Conservation (phyloP, 1,140 invertebrate species). For the Meloidogyne chitwoodi region DNA sequence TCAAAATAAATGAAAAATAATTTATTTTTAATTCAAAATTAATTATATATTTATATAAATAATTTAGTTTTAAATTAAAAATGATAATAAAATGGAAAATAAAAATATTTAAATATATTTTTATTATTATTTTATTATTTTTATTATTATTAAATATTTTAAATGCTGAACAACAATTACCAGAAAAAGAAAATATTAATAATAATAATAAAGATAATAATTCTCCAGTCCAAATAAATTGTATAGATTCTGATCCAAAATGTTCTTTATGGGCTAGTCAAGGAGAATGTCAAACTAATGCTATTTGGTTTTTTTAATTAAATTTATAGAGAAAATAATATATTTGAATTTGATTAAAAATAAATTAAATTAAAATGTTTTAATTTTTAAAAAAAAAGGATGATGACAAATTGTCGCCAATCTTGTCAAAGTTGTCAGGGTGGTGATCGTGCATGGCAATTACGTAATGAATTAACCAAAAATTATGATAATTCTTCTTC, state of each 20-base stretch:
- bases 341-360: background rate
- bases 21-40: too few species aligned
- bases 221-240: slow-evolving; percentile 23
- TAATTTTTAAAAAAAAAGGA: slow-evolving; percentile 36
- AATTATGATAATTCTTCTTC: slow-evolving; percentile 54
- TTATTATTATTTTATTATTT: background rate
- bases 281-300: slow-evolving; percentile 58
- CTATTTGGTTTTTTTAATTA: too few species aligned
- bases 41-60: too few species aligned
- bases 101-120: too few species aligned
- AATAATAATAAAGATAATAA: background rate
- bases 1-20: too few species aligned
- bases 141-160: background rate
- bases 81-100: too few species aligned
- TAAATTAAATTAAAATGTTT: background rate
- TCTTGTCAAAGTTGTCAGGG: slow-evolving; percentile 59
- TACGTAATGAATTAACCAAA: slow-evolving; percentile 46
- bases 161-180: background rate
- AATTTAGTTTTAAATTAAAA: too few species aligned
- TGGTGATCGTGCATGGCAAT: slow-evolving; percentile 56
- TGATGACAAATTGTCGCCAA: slow-evolving; percentile 59
- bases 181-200: background rate
- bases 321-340: too few species aligned
- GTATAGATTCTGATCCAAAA: slow-evolving; percentile 57
- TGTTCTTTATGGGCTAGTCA: slow-evolving; percentile 57